Evolutionary conservation across 1,140 invertebrate species (phyloP).

Genomic region (Mamestra configurata): DNA sequence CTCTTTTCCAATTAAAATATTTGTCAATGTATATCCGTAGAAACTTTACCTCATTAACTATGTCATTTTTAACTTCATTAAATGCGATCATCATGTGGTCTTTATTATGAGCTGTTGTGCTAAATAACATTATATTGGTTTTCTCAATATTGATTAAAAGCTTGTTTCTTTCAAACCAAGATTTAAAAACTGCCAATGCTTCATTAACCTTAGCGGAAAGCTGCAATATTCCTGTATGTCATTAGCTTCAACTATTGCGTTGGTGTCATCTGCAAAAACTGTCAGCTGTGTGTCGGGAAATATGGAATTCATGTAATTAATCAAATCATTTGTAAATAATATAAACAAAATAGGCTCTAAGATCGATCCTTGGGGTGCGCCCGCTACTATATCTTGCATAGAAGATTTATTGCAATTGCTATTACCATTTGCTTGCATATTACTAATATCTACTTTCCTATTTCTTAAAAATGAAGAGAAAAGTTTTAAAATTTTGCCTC

Average conservation of each 20-base stretch:
- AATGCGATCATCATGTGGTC: background rate
- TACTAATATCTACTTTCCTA: background rate
- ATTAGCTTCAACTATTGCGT: background rate
- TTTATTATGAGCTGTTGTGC: background rate
- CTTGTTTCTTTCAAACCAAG: background rate
- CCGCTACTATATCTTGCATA: background rate
- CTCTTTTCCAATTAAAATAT: background rate
- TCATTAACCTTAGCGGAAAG: background rate
- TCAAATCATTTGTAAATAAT: background rate
- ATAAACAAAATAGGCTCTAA: background rate
- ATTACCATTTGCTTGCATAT: background rate
- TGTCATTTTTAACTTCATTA: background rate
- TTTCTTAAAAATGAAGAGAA: background rate
- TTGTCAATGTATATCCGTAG: background rate
- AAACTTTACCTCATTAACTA: background rate
- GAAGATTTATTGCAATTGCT: background rate
- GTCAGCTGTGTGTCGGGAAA: background rate
- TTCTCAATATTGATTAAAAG: background rate
- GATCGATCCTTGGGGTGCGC: background rate
- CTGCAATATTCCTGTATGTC: background rate
- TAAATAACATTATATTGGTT: background rate
- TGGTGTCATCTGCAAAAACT: background rate
- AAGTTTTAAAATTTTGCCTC: conserved; percentile 3
- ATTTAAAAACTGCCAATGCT: background rate
- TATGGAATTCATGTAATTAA: background rate